Percentiles rank a stretch among this genome's conserved stretches.
Conservation (phyloP, 2,797 vertebrate genomes). For the Tokudaia tokunoshimensis region DNA sequence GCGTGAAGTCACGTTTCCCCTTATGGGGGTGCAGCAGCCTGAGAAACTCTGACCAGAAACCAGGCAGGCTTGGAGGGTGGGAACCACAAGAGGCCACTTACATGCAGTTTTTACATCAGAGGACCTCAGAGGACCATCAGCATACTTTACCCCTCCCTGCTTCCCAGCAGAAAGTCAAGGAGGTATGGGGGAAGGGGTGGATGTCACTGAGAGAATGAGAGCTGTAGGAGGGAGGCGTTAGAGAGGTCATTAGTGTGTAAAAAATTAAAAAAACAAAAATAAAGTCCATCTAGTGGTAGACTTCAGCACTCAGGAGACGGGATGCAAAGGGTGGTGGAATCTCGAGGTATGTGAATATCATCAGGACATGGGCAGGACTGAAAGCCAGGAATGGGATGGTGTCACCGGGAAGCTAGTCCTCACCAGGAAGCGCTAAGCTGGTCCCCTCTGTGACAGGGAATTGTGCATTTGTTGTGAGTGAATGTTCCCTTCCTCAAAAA, state of each 20-base stretch:
- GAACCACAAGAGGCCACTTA: neutral
- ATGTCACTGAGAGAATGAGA: neutral
- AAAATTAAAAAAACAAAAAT: neutral
- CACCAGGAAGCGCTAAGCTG: neutral
- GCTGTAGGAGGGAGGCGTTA: neutral
- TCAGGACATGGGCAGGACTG: fast-evolving
- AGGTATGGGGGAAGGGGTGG: neutral
- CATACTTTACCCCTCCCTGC: fast-evolving
- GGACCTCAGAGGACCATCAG: neutral
- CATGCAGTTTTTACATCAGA: fast-evolving
- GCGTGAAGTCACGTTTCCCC: neutral
- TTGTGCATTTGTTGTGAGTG: neutral
- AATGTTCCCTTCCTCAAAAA: neutral
- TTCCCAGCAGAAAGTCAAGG: fast-evolving
- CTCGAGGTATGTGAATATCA: neutral
- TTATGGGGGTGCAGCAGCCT: fast-evolving
- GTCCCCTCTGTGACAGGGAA: neutral
- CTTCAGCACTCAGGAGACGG: neutral
- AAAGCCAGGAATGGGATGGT: neutral
- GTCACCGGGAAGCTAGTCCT: neutral
- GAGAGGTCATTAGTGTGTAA: neutral
- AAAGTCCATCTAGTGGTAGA: neutral
- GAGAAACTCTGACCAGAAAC: neutral
- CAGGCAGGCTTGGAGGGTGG: too few species aligned
- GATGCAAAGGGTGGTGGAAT: too few species aligned